These are phyloP conservation scores for Gasterosteus nipponicus DNA, from an alignment of 2,113 vertebrate genomes.

Conservation along the genomic window DNA sequence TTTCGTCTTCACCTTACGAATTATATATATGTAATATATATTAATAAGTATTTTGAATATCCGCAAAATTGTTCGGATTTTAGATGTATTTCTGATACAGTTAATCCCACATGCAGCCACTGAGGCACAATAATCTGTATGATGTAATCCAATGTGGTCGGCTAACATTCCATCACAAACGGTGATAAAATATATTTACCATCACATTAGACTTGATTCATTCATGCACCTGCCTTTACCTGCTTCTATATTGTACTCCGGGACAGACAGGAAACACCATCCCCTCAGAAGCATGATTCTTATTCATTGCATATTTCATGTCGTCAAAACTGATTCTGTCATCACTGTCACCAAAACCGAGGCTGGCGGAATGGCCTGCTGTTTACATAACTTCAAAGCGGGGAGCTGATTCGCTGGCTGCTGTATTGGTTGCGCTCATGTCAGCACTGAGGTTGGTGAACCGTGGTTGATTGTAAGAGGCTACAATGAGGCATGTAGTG, in stretches of 20 bases:
- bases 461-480: neutral
- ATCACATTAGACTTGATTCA: too few species aligned
- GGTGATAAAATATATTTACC: neutral
- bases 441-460: neutral
- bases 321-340: neutral
- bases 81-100: neutral
- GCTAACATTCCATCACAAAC: neutral
- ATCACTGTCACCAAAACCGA: neutral
- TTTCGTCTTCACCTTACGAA: neutral
- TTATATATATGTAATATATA: neutral
- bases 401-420: neutral
- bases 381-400: slow-evolving; percentile 14
- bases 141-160: neutral
- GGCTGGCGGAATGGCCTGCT: neutral
- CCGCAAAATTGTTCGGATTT: neutral
- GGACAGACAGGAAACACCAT: neutral
- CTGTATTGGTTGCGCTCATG: neutral
- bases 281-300: neutral
- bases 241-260: neutral
- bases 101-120: neutral
- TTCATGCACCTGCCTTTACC: too few species aligned
- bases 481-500: neutral
- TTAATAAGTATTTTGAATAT: neutral
- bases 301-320: neutral
- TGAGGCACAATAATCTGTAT: neutral